Base-by-base conservation (phyloP, 2,113 vertebrate species). In the Himantopus leucocephalus region DNA sequence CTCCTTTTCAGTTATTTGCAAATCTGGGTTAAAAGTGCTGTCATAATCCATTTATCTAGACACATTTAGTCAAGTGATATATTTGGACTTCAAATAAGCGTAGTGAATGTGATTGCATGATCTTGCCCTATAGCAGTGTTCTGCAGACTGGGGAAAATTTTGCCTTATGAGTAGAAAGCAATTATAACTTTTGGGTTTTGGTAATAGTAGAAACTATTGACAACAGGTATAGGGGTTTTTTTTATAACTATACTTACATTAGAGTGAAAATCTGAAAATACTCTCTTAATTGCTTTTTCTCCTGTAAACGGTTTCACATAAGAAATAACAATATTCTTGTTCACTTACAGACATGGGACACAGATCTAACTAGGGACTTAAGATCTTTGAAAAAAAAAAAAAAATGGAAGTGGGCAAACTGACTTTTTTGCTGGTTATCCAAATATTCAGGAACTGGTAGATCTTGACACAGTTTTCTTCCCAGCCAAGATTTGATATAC, bases 31-130 rank as follows among this genome's bases (percentile, higher is more conserved):
- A 83, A 88, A 96, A 66, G 45, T 73, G 41, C 60, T 71, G 30
- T 81, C 75, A 67, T 91, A 95, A 92, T 95, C 75, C 55, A 94
- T 95, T 95, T 95, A 73, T 94, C 67, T 70, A 80, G 48, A 45
- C 24, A 30, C 34, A 30, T 89, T 89, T 90, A 85, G 72, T 62
- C 60, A 82, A 88, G 77, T 60, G 11, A 72, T 75, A 24, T 58
- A 64, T 85, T 85, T 93, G 71, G 77, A 82, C 45, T 94, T 77
- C 32, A 91, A 30, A 52, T 59, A 34, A 76, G 35, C 32, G 17
- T 50, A 27, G 34, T 74, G 45, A 62, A 37, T 92, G 52, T 52
- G 62, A 73, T 58, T 62, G 41, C 7, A 14, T 11, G 26, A 45
- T 83, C 59, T 86, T 88, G 22, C 39, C 50, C 22, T 88, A 8